Conservation (phyloP, 2,113 vertebrate genomes). For the Collichthys lucidus region DNA sequence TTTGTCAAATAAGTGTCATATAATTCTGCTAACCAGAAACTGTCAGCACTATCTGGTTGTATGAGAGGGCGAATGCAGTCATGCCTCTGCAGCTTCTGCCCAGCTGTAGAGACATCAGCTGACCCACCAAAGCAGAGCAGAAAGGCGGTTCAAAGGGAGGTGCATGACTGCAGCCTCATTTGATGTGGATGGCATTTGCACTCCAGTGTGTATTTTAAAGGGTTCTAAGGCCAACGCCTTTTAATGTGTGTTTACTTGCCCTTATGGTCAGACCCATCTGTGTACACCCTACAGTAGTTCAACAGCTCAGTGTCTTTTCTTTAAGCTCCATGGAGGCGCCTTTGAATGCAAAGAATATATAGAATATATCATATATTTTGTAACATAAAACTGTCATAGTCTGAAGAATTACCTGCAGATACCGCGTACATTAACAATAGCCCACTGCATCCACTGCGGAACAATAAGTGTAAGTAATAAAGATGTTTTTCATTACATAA, state of each 20-base stretch:
- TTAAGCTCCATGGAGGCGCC: not conserved
- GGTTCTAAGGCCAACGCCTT: slow-evolving; percentile 57
- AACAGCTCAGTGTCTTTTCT: slow-evolving; percentile 25
- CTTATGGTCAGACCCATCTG: slow-evolving; percentile 53
- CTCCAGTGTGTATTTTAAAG: slow-evolving; percentile 71
- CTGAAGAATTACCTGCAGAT: slow-evolving; percentile 12
- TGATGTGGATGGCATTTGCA: slow-evolving; percentile 79
- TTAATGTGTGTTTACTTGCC: slow-evolving; percentile 76
- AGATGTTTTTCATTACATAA: slow-evolving; percentile 64
- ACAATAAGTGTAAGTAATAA: slow-evolving; percentile 55
- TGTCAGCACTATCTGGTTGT: slow-evolving; percentile 13
- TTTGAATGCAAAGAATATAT: slow-evolving; percentile 9
- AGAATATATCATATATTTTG: not conserved
- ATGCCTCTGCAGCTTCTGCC: slow-evolving; percentile 33
- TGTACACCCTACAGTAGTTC: slow-evolving; percentile 31
- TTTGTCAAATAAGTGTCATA: not conserved
- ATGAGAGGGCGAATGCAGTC: slow-evolving; percentile 18
- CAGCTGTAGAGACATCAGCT: slow-evolving; percentile 41
- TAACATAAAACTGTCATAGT: not conserved
- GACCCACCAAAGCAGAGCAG: slow-evolving; percentile 37
- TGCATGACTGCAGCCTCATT: slow-evolving; percentile 57
- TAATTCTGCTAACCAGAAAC: not conserved
- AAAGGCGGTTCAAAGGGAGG: slow-evolving; percentile 69
- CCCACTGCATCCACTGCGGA: slow-evolving; percentile 22
- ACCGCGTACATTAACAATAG: not conserved